phyloP scores from a whole-genome alignment of 2,113 vertebrate species.

The Piprites chloris region DNA sequence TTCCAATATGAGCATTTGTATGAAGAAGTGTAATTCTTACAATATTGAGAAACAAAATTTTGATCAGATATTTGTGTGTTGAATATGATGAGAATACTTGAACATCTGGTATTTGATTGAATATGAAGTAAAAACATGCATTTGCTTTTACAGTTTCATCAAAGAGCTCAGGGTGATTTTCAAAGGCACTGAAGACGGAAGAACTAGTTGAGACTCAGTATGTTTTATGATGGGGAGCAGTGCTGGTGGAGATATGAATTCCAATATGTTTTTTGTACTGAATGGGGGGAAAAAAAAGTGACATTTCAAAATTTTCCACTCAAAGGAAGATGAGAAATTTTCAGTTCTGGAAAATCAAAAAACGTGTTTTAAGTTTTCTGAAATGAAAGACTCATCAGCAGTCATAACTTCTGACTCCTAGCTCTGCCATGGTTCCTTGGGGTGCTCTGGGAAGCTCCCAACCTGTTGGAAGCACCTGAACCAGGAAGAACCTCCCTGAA shows the following conservation, averaged over 20 bases:
- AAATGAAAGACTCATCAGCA: neutral
- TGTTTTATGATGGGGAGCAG: neutral
- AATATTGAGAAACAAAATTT: neutral
- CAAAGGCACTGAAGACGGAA: conserved; percentile 8
- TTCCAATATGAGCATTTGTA: neutral
- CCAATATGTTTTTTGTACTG: neutral
- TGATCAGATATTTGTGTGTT: neutral
- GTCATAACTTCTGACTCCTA: neutral
- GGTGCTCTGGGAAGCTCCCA: neutral
- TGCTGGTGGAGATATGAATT: neutral
- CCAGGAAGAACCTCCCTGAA: too few species aligned
- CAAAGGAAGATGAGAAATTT: neutral
- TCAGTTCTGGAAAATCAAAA: neutral
- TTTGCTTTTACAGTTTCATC: neutral
- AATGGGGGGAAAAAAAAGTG: neutral
- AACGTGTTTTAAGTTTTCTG: neutral
- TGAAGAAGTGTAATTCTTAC: neutral
- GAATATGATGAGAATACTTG: neutral
- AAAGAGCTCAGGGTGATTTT: neutral
- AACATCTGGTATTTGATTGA: conserved; percentile 5
- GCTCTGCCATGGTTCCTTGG: neutral
- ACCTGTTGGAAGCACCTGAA: neutral
- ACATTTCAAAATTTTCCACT: conserved; percentile 13
- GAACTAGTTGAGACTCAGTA: neutral
- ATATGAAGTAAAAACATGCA: neutral